Conservation (phyloP, 2,888 invertebrate genomes). For the Taphrorychus bicolor region DNA sequence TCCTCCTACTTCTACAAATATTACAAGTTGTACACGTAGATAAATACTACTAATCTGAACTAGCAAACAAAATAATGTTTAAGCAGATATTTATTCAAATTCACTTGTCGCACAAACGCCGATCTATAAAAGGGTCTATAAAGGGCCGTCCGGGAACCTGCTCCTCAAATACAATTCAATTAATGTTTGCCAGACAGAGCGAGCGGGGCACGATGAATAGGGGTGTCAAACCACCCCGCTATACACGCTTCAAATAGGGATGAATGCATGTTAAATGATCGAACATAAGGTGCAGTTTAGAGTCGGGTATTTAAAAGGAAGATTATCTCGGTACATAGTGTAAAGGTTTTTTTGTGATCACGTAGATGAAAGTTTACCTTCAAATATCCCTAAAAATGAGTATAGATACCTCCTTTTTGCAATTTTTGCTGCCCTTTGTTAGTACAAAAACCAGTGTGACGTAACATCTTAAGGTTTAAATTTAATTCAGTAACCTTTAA, state of each 20-base stretch:
- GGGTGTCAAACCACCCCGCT: constrained; percentile 25
- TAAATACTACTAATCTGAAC: too few species aligned
- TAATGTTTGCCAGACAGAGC: constrained; percentile 36
- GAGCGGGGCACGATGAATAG: constrained; percentile 4
- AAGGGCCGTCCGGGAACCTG: constrained; percentile 50
- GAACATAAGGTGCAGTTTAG: constrained; percentile 29
- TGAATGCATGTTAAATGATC: constrained; percentile 25
- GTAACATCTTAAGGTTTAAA: too few species aligned
- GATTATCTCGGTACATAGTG: constrained; percentile 15
- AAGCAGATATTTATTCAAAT: constrained; percentile 39
- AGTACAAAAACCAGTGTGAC: too few species aligned
- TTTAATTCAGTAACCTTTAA: too few species aligned
- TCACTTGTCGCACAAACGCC: too few species aligned
- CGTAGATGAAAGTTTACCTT: too few species aligned
- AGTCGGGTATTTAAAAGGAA: constrained; percentile 13
- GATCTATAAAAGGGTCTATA: constrained; percentile 53
- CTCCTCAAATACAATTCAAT: constrained; percentile 57
- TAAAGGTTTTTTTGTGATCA: too few species aligned
- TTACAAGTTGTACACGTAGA: too few species aligned
- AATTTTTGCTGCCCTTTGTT: too few species aligned
- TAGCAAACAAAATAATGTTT: neutral
- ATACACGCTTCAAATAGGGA: constrained; percentile 28
- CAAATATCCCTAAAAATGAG: too few species aligned
- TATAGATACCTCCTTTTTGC: too few species aligned
- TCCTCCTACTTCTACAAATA: neutral